Percentiles rank a stretch among this genome's conserved stretches.
Conservation (phyloP, 2,888 invertebrate species). For the Stenoptilia bipunctidactyla region DNA sequence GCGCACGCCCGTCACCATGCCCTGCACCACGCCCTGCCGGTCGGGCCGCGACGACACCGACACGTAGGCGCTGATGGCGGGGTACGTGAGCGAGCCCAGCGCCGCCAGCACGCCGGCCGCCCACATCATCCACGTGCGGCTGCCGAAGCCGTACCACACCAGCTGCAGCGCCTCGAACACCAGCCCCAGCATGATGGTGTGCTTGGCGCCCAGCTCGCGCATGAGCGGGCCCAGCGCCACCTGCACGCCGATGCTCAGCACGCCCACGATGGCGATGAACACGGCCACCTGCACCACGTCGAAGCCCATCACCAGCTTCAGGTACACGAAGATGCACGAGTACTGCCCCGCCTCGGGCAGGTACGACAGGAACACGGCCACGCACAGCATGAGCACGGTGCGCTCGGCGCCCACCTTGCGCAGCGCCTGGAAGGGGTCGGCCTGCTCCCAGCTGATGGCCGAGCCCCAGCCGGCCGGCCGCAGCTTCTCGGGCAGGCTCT, state of each 20-base stretch:
- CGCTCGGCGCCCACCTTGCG: slow-evolving; percentile 94
- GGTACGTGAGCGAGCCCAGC: slow-evolving; percentile 96
- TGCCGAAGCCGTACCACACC: slow-evolving; percentile 97
- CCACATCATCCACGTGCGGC: slow-evolving; percentile 99
- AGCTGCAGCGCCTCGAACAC: slow-evolving; percentile 97
- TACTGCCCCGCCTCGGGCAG: slow-evolving; percentile 99
- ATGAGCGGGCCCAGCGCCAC: slow-evolving; percentile 87
- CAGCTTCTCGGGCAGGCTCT: slow-evolving; percentile 95
- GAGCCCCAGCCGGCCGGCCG: slow-evolving; percentile 84
- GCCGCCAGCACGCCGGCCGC: slow-evolving; percentile 96
- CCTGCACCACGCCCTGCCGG: slow-evolving; percentile 95
- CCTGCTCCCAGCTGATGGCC: slow-evolving; percentile 96
- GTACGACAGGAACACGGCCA: slow-evolving; percentile 97
- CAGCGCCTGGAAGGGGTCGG: slow-evolving; percentile 96
- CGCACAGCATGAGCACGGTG: slow-evolving; percentile 95
- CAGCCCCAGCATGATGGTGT: slow-evolving; percentile 97
- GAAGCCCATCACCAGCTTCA: slow-evolving; percentile 97
- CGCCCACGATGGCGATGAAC: slow-evolving; percentile 97
- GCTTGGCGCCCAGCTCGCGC: slow-evolving; percentile 91
- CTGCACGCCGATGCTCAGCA: slow-evolving; percentile 96
- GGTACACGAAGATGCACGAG: slow-evolving; percentile 99
- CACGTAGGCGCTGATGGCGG: slow-evolving; percentile 98
- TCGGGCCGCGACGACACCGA: slow-evolving; percentile 98
- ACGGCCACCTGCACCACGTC: slow-evolving; percentile 95
- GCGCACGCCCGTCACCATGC: slow-evolving; percentile 98